A percentile compares a stretch with the other conserved stretches of the same genome.
Conservation (phyloP, 2,888 invertebrate genomes). For the Hesperia comma region DNA sequence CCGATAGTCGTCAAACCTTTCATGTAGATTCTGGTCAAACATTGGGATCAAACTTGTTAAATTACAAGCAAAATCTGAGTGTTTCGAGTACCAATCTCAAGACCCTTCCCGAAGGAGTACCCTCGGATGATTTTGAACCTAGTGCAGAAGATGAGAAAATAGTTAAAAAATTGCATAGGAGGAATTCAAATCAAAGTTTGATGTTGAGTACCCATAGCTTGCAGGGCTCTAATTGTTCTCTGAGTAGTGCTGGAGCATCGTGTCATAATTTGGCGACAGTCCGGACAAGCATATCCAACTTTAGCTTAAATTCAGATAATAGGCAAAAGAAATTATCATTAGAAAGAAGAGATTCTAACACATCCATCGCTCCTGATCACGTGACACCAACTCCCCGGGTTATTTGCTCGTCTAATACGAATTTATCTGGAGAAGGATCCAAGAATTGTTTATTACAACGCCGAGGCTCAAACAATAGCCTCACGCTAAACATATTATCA, state of each 20-base stretch:
- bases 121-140: conserved; percentile 86
- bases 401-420: conserved; percentile 80
- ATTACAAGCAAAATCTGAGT: conserved; percentile 85
- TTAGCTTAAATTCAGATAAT: conserved; percentile 71
- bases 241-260: conserved; percentile 74
- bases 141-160: conserved; percentile 73
- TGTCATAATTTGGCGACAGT: conserved; percentile 74
- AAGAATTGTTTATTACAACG: conserved; percentile 89
- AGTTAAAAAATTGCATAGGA: conserved; percentile 79
- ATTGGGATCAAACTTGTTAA: conserved; percentile 83
- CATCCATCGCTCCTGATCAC: conserved; percentile 87
- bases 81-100: conserved; percentile 89
- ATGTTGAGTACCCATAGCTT: conserved; percentile 82
- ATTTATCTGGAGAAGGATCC: conserved; percentile 64
- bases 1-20: conserved; percentile 56
- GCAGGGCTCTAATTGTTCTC: conserved; percentile 82
- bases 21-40: conserved; percentile 62
- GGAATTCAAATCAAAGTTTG: conserved; percentile 85
- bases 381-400: conserved; percentile 70
- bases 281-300: conserved; percentile 76
- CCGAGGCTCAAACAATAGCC: conserved; percentile 93
- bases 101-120: conserved; percentile 88
- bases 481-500: conserved; percentile 89
- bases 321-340: conserved; percentile 86
- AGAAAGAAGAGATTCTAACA: conserved; percentile 93